Percentiles rank a stretch among this genome's conserved stretches.
Conservation (phyloP, 2,797 vertebrate species). For the Craterocephalus amniculus region DNA sequence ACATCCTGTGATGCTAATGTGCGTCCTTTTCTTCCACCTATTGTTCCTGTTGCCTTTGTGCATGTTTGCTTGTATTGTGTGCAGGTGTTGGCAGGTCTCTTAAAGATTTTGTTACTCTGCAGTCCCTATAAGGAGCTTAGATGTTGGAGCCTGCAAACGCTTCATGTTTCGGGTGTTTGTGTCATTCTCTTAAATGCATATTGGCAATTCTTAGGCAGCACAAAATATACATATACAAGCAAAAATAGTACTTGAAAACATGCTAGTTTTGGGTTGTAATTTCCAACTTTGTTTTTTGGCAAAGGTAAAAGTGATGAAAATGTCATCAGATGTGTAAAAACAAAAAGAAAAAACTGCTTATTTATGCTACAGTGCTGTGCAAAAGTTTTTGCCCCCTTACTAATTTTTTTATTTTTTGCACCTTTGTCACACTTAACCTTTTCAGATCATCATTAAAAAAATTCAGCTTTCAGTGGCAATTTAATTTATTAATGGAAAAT, state of each 20-base stretch:
- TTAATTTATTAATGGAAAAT: too few species aligned
- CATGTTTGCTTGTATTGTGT: slow-evolving; percentile 13
- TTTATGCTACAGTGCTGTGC: too few species aligned
- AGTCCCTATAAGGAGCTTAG: slow-evolving; percentile 2
- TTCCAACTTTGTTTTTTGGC: too few species aligned
- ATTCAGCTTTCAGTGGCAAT: too few species aligned
- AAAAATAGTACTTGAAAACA: too few species aligned
- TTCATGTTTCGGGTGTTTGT: slow-evolving; percentile 39
- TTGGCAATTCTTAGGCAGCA: slow-evolving; percentile 12
- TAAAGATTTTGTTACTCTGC: slow-evolving; percentile 36
- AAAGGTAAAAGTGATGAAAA: too few species aligned
- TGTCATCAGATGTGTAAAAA: too few species aligned
- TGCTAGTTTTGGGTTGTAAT: not conserved
- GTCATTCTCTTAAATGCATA: slow-evolving; percentile 20
- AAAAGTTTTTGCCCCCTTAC: too few species aligned
- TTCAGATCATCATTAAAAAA: too few species aligned
- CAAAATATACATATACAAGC: not conserved
- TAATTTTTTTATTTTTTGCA: too few species aligned
- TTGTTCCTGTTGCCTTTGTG: not conserved
- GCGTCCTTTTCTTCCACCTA: slow-evolving; percentile 17
- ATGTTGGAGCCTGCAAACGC: slow-evolving; percentile 40
- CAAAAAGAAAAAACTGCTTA: too few species aligned
- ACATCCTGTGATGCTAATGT: slow-evolving; percentile 42
- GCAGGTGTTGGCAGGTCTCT: slow-evolving; percentile 36
- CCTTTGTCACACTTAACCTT: too few species aligned